Percentiles rank a stretch among this genome's conserved stretches.
phyloP scores from a whole-genome alignment of 1,140 invertebrate species.

The Drosophila santomea region DNA sequence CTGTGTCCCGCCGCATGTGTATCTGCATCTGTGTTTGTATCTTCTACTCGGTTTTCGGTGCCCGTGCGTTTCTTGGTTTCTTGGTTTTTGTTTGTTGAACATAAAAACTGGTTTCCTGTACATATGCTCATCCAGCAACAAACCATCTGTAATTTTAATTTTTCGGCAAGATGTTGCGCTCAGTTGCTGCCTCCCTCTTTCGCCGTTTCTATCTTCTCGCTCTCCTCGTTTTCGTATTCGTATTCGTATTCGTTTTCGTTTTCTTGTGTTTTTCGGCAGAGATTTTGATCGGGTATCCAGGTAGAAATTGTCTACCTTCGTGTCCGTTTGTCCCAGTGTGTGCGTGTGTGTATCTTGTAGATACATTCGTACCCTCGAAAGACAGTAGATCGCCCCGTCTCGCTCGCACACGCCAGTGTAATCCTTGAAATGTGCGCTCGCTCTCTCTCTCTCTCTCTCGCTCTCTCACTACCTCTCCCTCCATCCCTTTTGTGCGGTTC shows the following conservation, averaged over 20 bases:
- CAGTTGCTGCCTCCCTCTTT: conserved; percentile 9
- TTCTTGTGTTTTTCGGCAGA: conserved; percentile 65
- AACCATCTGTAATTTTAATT: conserved; percentile 83
- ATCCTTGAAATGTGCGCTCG: conserved; percentile 33
- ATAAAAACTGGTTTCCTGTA: conserved; percentile 83
- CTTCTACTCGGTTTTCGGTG: conserved; percentile 59
- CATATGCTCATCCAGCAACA: conserved; percentile 80
- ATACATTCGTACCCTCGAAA: conserved; percentile 48
- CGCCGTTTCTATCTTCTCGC: conserved; percentile 6
- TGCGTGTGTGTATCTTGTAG: conserved; percentile 64
- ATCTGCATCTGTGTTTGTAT: conserved; percentile 21
- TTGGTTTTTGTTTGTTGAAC: conserved; percentile 81
- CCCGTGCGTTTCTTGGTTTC: conserved; percentile 67
- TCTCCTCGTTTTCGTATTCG: conserved; percentile 10
- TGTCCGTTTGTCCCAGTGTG: conserved; percentile 21
- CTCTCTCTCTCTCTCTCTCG: conserved; percentile 14
- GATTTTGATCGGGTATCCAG: conserved; percentile 81
- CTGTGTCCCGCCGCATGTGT: not conserved
- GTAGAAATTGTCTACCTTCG: conserved; percentile 77
- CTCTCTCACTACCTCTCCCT: too few relatives aligned
- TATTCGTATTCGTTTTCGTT: conserved; percentile 41
- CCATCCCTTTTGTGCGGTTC: conserved; percentile 19
- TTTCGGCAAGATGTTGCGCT: conserved; percentile 59
- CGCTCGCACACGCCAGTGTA: conserved; percentile 25
- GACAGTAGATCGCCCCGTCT: conserved; percentile 58